Evolutionary conservation across 2,888 invertebrate species (phyloP).

Genomic region (Morpho helenor): DNA sequence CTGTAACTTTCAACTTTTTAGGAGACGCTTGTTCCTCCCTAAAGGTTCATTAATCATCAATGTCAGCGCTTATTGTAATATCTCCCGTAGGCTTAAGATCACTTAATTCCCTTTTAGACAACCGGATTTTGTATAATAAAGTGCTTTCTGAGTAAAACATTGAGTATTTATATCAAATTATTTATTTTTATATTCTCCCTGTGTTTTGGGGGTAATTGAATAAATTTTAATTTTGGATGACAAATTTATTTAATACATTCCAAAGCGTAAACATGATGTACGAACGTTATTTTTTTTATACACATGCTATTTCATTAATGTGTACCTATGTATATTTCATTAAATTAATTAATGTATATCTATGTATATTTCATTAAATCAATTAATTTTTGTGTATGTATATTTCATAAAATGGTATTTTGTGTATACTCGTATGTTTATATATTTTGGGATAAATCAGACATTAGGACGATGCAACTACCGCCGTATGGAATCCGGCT

Average conservation of each 20-base stretch:
- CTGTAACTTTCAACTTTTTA: constrained; percentile 8
- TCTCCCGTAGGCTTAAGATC: constrained; percentile 26
- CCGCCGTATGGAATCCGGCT: too few species aligned
- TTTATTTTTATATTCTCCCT: constrained; percentile 2
- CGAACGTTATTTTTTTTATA: not conserved
- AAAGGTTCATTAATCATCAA: constrained; percentile 31
- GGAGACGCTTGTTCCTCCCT: constrained; percentile 17
- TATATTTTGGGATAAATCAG: too few species aligned
- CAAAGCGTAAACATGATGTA: not conserved
- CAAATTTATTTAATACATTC: constrained; percentile 1
- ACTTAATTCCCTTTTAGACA: constrained; percentile 29
- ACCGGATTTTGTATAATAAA: constrained; percentile 27
- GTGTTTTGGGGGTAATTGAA: not conserved
- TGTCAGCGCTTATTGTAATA: constrained; percentile 28
- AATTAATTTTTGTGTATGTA: too few species aligned
- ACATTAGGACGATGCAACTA: too few species aligned
- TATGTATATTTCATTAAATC: too few species aligned
- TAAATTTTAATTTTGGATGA: not conserved
- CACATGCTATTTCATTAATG: too few species aligned
- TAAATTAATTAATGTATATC: too few species aligned
- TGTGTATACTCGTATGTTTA: too few species aligned
- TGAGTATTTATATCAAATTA: constrained; percentile 11
- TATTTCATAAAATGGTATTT: too few species aligned
- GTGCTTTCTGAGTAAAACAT: constrained; percentile 27
- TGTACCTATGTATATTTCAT: too few species aligned